These are phyloP conservation scores for Cyanistes caeruleus DNA, from an alignment of 2,113 vertebrate species.

Conservation along the genomic window DNA sequence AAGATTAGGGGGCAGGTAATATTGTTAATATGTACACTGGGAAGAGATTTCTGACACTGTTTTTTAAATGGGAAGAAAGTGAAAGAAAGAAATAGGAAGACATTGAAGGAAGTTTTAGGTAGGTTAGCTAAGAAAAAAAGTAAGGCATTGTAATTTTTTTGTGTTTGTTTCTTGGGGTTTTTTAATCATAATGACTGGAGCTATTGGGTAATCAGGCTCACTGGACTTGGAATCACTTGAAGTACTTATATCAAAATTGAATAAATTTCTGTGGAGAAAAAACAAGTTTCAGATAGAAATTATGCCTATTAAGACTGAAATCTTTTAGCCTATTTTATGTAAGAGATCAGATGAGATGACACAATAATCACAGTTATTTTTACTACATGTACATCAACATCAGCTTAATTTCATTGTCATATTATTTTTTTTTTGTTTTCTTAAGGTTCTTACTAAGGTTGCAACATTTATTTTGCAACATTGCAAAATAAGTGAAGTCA, in stretches of 20 bases:
- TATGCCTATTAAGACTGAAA: neutral
- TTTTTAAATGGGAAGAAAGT: neutral
- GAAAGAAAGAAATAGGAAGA: neutral
- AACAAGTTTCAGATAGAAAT: neutral
- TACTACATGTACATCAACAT: neutral
- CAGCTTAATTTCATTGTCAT: neutral
- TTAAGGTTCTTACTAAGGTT: neutral
- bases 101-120: neutral
- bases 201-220: neutral
- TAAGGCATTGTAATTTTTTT: neutral
- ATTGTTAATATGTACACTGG: neutral
- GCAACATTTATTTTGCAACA: neutral
- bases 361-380: neutral
- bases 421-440: neutral
- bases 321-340: neutral
- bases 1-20: neutral
- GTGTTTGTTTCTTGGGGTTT: neutral
- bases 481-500: neutral
- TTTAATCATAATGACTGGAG: neutral
- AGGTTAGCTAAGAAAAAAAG: neutral
- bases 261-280: neutral
- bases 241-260: neutral
- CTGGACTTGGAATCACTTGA: neutral
- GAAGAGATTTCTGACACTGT: neutral
- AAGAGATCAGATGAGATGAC: neutral